Percentiles rank a stretch among this genome's conserved stretches.
Conservation (phyloP, 2,888 invertebrate genomes). For the Linyphia triangularis region DNA sequence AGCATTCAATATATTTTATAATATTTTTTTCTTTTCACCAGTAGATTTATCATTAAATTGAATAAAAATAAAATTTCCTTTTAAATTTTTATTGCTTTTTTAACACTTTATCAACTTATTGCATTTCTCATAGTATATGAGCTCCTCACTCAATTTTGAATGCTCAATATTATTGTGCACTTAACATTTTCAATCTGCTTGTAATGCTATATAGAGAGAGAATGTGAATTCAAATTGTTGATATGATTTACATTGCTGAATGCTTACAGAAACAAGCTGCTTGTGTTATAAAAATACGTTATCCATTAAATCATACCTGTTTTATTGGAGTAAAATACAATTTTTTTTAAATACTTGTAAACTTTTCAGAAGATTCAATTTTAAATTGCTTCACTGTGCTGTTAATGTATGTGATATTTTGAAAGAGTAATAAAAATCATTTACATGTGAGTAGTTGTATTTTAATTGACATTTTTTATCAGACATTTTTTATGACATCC, state of each 20-base stretch:
- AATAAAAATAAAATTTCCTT: too few relatives aligned
- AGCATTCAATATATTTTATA: too few relatives aligned
- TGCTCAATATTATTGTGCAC: not conserved
- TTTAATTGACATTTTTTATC: not conserved
- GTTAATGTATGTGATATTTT: constrained; percentile 41
- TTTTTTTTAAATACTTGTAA: not conserved
- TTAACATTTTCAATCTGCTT: not conserved
- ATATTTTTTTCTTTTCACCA: too few relatives aligned
- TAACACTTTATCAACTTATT: not conserved
- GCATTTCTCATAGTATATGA: not conserved
- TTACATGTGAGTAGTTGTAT: constrained; percentile 3
- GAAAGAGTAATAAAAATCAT: constrained; percentile 27
- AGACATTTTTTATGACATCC: not conserved
- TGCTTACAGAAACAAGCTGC: too few relatives aligned
- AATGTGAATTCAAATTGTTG: too few relatives aligned
- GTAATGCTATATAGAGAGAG: too few relatives aligned
- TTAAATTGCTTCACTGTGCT: constrained; percentile 22
- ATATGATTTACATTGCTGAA: too few relatives aligned
- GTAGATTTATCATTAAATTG: too few relatives aligned
- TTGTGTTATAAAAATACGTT: too few relatives aligned
- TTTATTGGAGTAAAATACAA: too few relatives aligned
- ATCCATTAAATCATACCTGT: too few relatives aligned
- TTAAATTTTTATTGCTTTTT: not conserved
- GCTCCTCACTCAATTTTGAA: not conserved
- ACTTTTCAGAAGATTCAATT: not conserved